Evolutionary conservation across 2,113 vertebrate species (phyloP).

Genomic region (Macrotus californicus): DNA sequence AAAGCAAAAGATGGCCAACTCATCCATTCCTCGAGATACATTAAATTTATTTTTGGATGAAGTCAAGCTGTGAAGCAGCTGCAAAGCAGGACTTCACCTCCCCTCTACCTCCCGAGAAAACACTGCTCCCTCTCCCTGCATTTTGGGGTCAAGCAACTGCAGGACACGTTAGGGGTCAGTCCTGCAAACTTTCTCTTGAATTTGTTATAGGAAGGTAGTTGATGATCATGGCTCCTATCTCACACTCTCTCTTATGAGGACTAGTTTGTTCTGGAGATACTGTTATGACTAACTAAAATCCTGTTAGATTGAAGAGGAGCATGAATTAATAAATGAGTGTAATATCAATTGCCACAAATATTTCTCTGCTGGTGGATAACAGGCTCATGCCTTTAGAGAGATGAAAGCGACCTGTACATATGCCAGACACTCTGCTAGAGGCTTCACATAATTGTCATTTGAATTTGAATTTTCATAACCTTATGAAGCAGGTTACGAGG

Average conservation of each 20-base stretch:
- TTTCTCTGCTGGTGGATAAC: neutral
- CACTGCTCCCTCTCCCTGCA: neutral
- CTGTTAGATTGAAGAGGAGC: conserved; percentile 31
- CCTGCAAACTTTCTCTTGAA: neutral
- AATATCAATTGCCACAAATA: neutral
- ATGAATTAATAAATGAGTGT: neutral
- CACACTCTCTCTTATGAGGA: neutral
- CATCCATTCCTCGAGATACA: neutral
- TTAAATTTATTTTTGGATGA: neutral
- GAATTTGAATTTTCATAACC: conserved; percentile 18
- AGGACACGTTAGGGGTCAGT: neutral
- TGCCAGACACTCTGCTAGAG: neutral
- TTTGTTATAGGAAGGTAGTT: neutral
- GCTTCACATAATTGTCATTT: neutral
- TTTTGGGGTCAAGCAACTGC: neutral
- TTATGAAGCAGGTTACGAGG: neutral
- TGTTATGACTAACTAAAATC: conserved; percentile 19
- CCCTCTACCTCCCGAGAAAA: neutral
- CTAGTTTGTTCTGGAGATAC: neutral
- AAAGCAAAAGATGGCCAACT: neutral
- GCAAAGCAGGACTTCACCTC: neutral
- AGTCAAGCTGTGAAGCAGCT: neutral
- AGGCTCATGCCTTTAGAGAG: neutral
- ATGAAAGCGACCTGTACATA: neutral
- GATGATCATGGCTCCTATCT: neutral